Base-by-base conservation (phyloP, 2,113 vertebrate genomes). In the Atlantisia rogersi region DNA sequence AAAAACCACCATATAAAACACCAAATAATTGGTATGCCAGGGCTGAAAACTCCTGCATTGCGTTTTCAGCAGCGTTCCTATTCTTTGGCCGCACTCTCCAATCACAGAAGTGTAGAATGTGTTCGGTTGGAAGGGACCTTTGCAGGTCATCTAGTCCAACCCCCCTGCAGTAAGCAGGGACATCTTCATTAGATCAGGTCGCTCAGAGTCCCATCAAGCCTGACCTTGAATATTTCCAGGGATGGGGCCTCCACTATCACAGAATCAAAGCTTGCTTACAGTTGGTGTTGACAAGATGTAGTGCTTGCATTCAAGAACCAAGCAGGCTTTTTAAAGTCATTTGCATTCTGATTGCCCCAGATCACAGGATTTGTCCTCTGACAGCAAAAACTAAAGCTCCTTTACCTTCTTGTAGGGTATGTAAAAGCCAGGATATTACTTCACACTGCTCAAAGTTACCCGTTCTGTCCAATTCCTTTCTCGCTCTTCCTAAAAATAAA, bases 41-140 rank as follows among this genome's bases (percentile, higher is more conserved):
- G 70, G 56, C 37, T 8, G 18, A 16, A 0, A 0, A 40, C 28
- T 26, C 16, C 25, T 10, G 52, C 31, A 56, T 10, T 46, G 15
- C 17, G 5, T 81, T 82, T 82, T 52, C 32, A 75, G 73, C 69
- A 60, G 10, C 56, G 25, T 63, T 91, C 42, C 32, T 84, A 4
- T 60, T 42, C 52, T 40, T n/a, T 31, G 73, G 64, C 52, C 26
- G 9, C 64, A 35, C 24, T 3, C 24, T 76, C 26, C 37, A 46
- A 46, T 46, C 44, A 18, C 9, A 46, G 44, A 46, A 46, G 18
- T 19, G 18, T 15, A 46, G 44, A 44, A 44, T 44, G 42, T 17
- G 17, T 46, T 46, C 19, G 16, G 44, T 46, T 46, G 44, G 44
- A 46, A 46, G 44, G 44, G 44, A 46, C 44, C 44, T 46, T 18